Conservation (phyloP, 2,113 vertebrate genomes). For the Polypterus bichir region DNA sequence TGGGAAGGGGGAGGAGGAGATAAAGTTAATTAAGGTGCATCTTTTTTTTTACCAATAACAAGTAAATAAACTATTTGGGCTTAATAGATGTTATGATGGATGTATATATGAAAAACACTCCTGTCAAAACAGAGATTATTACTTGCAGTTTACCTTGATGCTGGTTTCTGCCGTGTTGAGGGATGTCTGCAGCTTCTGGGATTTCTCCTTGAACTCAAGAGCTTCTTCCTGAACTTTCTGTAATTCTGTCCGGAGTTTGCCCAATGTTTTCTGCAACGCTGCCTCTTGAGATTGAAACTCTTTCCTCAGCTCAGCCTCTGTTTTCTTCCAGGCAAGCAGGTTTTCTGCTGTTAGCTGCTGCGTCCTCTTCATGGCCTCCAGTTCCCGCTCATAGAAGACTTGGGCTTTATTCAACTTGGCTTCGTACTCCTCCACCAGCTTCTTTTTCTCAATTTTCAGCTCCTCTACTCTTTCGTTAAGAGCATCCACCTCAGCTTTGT, state of each 20-base stretch:
- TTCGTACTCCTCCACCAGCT: constrained; percentile 87
- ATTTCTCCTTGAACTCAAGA: constrained; percentile 72
- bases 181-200: constrained; percentile 74
- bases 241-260: constrained; percentile 66
- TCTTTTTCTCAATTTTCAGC: constrained; percentile 76
- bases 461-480: constrained; percentile 73
- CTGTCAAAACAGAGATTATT: too few species aligned
- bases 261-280: constrained; percentile 73
- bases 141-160: constrained; percentile 59
- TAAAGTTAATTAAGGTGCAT: too few species aligned
- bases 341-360: constrained; percentile 91
- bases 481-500: constrained; percentile 72
- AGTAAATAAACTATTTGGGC: too few species aligned
- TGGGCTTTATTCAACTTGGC: constrained; percentile 91
- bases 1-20: too few species aligned
- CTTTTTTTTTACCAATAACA: too few species aligned
- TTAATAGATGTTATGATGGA: too few species aligned
- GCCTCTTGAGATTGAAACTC: constrained; percentile 93
- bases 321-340: constrained; percentile 85
- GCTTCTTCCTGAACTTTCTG: constrained; percentile 83
- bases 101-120: too few species aligned
- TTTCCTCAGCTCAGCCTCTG: constrained; percentile 78
- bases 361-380: constrained; percentile 90
- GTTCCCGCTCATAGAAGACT: constrained; percentile 84
- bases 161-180: constrained; percentile 63